Evolutionary conservation across 2,888 invertebrate species (phyloP), one percentile per base, ranked within the genome.

Genomic region (Agrotis puta): DNA sequence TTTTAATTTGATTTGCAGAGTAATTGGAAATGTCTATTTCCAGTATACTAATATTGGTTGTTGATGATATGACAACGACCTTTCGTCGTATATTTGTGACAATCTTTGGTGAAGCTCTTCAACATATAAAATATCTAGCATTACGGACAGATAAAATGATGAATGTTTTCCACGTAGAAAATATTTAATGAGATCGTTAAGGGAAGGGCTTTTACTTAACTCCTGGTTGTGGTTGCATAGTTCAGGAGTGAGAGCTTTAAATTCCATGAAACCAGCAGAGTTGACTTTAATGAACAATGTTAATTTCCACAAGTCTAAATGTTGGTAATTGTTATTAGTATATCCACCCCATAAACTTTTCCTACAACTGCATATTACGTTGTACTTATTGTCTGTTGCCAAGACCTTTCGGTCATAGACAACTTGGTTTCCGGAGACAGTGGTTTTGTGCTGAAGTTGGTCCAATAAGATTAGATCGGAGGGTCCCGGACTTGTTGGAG

Each of bases 261-360:
- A 11, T 39, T 39, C 39, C 11, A 9, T 11, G 2, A 39, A 39
- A 45, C 14, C 18, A 45, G 22, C 7, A 27, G 4, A 9, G 14
- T 64, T 5, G 1, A 22, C 48, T 48, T 57, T 45, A 2, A 14
- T 33, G n/a, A 6, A 22, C 16, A 2, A 16, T 47, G 7, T 45
- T 18, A 9, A 14, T 45, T 50, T 45, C 4, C 5, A 61, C 33
- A 70, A 59, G 50, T 22, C 43, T 20, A 13, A 22, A 62, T 47
- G 5, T 47, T 39, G 13, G 45, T 50, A 7, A 11, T 48, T 47
- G 7, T 20, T 27, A 64, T 14, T 64, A 64, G 56, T 51, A 45
- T 57, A 51, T 75, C 66, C 33, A 73, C 57, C 66, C n/a, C 24
- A 50, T 24, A 57, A 65, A 51, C 11, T 6, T 45, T 72, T 57